Base-by-base conservation (phyloP, 2,888 invertebrate species). In the Peribatodes rhomboidaria region DNA sequence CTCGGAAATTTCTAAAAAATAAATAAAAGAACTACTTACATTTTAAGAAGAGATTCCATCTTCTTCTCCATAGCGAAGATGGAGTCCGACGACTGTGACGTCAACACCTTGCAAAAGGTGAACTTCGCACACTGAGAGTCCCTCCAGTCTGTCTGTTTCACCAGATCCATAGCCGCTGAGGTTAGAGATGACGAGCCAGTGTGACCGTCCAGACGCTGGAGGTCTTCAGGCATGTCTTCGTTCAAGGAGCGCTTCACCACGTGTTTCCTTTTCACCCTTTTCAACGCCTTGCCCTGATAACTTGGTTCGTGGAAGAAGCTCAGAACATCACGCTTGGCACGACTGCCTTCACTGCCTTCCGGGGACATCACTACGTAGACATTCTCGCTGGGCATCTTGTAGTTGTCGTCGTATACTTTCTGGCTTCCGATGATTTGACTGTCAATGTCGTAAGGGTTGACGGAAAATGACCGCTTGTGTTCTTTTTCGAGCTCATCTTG, bases 31-130 rank as follows among this genome's bases (percentile, higher is more conserved):
- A 16, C 11, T 86, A 96, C 96, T 96, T 90, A 97, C 97, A 95
- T 94, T 83, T 94, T 94, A 59, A 97, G 87, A 77, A 96, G 92
- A 53, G 95, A 94, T 77, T 95, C 95, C 96, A 97, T 97, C 84
- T 96, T 96, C 90, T 97, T 97, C 89, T 97, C 97, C 96, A 97
- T 97, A 46, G 95, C 91, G 71, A 95, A 94, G 67, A 95, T 89
- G 31, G 96, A 95, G 80, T 97, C 96, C 1, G 95, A 94, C 55
- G 95, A 91, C 75, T 96, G 96, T 63, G 94, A 93, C 42, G 95
- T 89, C 94, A 97, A 95, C 46, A 96, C 95, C 77, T 96, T 95
- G 85, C 97, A 97, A 87, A 97, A 96, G 70, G 96, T 94, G 76
- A 94, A 94, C 82, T 97, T 97, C 2, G 97, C 96, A 81, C 97